phyloP scores from a whole-genome alignment of 2,888 invertebrate genomes.

The Eurois occulta region DNA sequence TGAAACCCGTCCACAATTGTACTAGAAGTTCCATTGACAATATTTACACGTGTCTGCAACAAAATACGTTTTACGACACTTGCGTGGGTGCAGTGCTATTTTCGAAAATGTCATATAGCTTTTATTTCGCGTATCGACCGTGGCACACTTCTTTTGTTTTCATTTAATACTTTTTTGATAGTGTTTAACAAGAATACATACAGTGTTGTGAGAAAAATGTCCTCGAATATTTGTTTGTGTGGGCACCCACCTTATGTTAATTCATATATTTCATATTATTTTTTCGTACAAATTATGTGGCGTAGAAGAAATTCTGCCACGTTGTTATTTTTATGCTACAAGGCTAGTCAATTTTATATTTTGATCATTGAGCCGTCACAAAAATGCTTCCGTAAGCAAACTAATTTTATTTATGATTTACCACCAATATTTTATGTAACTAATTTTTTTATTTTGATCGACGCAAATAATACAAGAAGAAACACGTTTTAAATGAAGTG shows the following conservation, averaged over 20 bases:
- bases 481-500: conserved; percentile 2
- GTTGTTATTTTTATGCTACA: not conserved
- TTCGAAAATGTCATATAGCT: conserved; percentile 67
- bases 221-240: conserved; percentile 27
- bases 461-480: not conserved
- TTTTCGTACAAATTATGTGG: too few relatives aligned
- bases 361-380: conserved; percentile 21
- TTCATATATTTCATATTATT: too few relatives aligned
- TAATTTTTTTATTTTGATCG: not conserved
- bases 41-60: conserved; percentile 36
- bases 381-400: conserved; percentile 30
- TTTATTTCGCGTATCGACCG: conserved; percentile 65
- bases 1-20: not conserved
- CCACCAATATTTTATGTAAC: not conserved
- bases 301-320: not conserved
- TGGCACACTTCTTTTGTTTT: conserved; percentile 66
- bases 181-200: conserved; percentile 9
- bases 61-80: conserved; percentile 48
- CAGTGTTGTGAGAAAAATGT: conserved; percentile 22
- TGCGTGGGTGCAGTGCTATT: conserved; percentile 61
- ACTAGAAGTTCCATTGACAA: conserved; percentile 47
- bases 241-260: conserved; percentile 19
- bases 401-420: not conserved
- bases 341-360: not conserved
- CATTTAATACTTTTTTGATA: conserved; percentile 32